phyloP scores from a whole-genome alignment of 2,797 vertebrate genomes.

The Poeciliopsis presidionis region DNA sequence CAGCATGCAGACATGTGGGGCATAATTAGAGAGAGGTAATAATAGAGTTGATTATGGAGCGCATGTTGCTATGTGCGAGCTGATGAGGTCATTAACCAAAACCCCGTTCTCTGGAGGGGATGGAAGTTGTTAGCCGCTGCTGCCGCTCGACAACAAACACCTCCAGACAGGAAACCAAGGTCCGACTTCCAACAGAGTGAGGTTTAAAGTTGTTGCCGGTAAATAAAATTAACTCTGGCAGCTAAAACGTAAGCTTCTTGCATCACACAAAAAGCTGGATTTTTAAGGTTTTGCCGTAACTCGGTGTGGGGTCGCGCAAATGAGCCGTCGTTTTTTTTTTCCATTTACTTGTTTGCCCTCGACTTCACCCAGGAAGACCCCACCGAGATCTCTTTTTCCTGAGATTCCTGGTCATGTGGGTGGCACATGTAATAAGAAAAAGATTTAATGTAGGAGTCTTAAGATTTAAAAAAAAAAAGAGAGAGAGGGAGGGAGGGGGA shows the following conservation, averaged over 20 bases:
- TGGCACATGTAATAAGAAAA: not conserved
- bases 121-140: not conserved
- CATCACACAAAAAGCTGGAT: not conserved
- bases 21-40: slow-evolving; percentile 33
- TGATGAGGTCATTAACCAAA: slow-evolving; percentile 36
- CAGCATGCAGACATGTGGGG: slow-evolving; percentile 16
- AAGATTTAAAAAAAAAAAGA: not conserved
- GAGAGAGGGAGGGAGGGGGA: not conserved
- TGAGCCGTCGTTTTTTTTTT: not conserved
- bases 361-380: slow-evolving; percentile 2
- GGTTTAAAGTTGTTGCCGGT: not conserved
- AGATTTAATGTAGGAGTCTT: not conserved
- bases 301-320: not conserved
- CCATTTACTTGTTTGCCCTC: not conserved
- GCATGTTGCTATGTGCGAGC: slow-evolving; percentile 16
- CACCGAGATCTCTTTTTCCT: not conserved
- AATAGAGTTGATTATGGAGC: slow-evolving; percentile 27
- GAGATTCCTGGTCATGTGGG: not conserved
- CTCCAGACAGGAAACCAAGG: not conserved
- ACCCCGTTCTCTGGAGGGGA: not conserved
- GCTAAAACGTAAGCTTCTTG: not conserved
- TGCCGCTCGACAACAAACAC: slow-evolving; percentile 9
- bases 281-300: not conserved
- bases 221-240: not conserved
- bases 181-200: slow-evolving; percentile 5